Evolutionary conservation across 2,797 vertebrate genomes (phyloP).

Genomic region (Salarias fasciatus): DNA sequence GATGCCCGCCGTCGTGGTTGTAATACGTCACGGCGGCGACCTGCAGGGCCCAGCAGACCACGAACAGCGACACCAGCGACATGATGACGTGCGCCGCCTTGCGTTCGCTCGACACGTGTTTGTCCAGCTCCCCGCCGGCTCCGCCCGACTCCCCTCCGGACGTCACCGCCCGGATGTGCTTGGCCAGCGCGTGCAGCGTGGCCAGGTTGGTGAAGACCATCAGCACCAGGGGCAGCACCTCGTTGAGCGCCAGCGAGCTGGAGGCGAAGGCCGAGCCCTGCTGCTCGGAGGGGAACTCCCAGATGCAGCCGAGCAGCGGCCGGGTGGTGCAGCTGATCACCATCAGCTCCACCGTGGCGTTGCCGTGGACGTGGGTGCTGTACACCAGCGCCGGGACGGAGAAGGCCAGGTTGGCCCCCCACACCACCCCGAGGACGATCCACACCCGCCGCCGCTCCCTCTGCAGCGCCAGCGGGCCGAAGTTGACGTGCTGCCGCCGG

Average conservation of each 20-base stretch:
- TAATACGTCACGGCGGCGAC: conserved; percentile 84
- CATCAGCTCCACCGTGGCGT: conserved; percentile 83
- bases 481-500: conserved; percentile 69
- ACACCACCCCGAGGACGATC: conserved; percentile 71
- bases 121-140: conserved; percentile 65
- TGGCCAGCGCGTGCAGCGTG: conserved; percentile 78
- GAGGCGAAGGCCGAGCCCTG: conserved; percentile 80
- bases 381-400: conserved; percentile 82
- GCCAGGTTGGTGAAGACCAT: conserved; percentile 84
- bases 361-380: conserved; percentile 70
- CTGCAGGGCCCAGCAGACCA: conserved; percentile 85
- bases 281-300: conserved; percentile 79
- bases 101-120: conserved; percentile 75
- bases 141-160: conserved; percentile 40
- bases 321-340: conserved; percentile 85
- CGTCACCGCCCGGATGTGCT: conserved; percentile 80
- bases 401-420: conserved; percentile 80
- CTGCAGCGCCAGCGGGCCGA: conserved; percentile 65
- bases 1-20: conserved; percentile 80
- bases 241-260: conserved; percentile 80
- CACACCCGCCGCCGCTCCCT: conserved; percentile 74
- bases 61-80: conserved; percentile 81
- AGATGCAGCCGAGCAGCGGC: conserved; percentile 84
- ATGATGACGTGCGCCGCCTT: conserved; percentile 85
- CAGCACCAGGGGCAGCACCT: conserved; percentile 81